Conservation (phyloP, 2,113 vertebrate genomes). For the Naja naja region DNA sequence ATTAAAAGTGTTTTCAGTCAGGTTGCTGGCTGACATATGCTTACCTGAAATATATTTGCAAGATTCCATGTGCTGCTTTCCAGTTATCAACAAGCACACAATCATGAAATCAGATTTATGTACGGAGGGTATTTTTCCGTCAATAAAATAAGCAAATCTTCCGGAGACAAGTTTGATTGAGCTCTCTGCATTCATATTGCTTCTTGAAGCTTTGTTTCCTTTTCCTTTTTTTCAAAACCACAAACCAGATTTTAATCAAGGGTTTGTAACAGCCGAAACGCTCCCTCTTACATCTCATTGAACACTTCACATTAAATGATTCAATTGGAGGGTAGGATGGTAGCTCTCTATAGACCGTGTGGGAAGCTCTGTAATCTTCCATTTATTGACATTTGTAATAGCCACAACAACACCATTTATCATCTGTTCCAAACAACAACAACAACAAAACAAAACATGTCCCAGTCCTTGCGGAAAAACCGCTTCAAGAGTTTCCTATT, state of each 20-base stretch:
- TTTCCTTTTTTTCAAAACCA: background rate
- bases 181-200: background rate
- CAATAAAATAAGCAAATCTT: background rate
- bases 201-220: background rate
- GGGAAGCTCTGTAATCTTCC: background rate
- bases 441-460: background rate
- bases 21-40: too few species aligned
- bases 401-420: constrained; percentile 31
- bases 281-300: background rate
- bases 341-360: background rate
- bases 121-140: too few species aligned
- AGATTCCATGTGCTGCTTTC: background rate
- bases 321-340: background rate
- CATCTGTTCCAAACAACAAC: constrained; percentile 24
- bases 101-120: background rate
- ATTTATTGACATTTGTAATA: background rate
- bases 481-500: constrained; percentile 49
- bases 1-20: too few species aligned
- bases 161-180: background rate
- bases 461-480: constrained; percentile 24
- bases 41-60: background rate
- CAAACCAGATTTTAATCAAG: background rate
- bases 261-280: background rate
- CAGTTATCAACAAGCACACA: background rate
- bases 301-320: background rate